These are phyloP conservation scores for Parascotia fuliginaria DNA, from an alignment of 2,888 invertebrate species.

Conservation along the genomic window DNA sequence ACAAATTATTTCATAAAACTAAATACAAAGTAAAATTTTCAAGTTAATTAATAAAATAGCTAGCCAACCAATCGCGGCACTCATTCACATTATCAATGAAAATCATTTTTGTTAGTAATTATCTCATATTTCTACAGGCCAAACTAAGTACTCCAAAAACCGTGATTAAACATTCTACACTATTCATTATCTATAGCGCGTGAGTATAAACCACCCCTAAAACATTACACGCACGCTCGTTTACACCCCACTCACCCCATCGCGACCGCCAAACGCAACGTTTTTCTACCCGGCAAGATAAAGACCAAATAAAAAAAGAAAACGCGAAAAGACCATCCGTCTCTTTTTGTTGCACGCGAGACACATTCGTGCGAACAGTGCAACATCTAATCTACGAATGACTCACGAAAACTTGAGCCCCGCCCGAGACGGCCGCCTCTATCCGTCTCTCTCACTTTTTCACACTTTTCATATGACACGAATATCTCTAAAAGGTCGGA, in stretches of 20 bases:
- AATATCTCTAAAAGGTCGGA: constrained; percentile 44
- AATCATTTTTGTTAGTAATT: constrained; percentile 78
- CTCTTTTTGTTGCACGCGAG: constrained; percentile 59
- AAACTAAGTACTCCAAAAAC: constrained; percentile 78
- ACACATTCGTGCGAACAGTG: constrained; percentile 64
- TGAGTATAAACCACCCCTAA: constrained; percentile 67
- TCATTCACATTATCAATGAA: constrained; percentile 67
- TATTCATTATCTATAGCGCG: constrained; percentile 77
- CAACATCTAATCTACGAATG: constrained; percentile 82
- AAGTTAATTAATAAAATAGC: constrained; percentile 46
- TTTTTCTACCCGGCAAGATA: constrained; percentile 82
- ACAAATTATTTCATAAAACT: constrained; percentile 37
- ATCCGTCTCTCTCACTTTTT: constrained; percentile 86
- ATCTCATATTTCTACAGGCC: constrained; percentile 73
- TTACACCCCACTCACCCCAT: constrained; percentile 54
- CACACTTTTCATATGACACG: constrained; percentile 79
- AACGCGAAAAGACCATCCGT: constrained; percentile 81
- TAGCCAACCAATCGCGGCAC: constrained; percentile 47
- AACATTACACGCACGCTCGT: constrained; percentile 80
- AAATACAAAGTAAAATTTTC: constrained; percentile 34
- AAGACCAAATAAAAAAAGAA: constrained; percentile 85
- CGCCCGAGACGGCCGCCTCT: constrained; percentile 84
- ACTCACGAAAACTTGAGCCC: constrained; percentile 85
- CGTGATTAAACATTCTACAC: constrained; percentile 82
- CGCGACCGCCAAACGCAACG: constrained; percentile 71